These are phyloP conservation scores for Drosophila micromelanica DNA, from an alignment of 1,140 invertebrate genomes.

Conservation along the genomic window DNA sequence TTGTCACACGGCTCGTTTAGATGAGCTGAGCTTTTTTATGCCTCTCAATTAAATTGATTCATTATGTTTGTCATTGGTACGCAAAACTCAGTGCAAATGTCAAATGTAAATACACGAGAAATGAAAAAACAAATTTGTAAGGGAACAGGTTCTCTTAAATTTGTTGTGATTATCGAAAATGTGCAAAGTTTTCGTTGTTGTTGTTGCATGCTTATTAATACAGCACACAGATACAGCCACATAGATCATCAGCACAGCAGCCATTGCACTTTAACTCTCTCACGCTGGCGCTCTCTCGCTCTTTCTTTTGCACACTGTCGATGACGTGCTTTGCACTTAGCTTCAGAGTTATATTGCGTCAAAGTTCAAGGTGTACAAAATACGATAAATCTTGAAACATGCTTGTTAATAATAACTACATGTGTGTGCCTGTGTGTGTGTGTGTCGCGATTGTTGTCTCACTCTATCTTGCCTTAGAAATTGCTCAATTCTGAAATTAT, in stretches of 20 bases:
- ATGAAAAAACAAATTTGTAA: constrained; percentile 24
- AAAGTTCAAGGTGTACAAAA: constrained; percentile 74
- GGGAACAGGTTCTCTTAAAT: constrained; percentile 32
- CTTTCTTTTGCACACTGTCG: constrained; percentile 5
- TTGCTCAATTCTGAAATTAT: constrained; percentile 65
- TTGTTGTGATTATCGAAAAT: constrained; percentile 19
- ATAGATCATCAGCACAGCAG: not conserved
- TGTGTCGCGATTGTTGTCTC: constrained; percentile 6
- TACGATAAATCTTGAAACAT: constrained; percentile 55
- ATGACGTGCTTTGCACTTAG: constrained; percentile 32
- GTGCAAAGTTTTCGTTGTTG: constrained; percentile 18
- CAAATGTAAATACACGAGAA: constrained; percentile 29
- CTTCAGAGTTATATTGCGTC: constrained; percentile 48
- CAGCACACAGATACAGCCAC: not conserved
- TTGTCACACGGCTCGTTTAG: not conserved
- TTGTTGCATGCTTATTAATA: constrained; percentile 27
- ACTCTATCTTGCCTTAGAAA: constrained; percentile 29
- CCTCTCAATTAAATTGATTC: constrained; percentile 39
- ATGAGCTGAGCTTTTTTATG: too few relatives aligned
- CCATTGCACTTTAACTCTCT: not conserved
- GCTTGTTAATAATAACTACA: constrained; percentile 27
- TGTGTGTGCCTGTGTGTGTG: constrained; percentile 11
- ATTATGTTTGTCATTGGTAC: constrained; percentile 57
- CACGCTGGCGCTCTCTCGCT: not conserved
- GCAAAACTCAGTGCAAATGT: constrained; percentile 59